Conservation (phyloP, 2,888 invertebrate genomes). For the Pristionchus mayeri region DNA sequence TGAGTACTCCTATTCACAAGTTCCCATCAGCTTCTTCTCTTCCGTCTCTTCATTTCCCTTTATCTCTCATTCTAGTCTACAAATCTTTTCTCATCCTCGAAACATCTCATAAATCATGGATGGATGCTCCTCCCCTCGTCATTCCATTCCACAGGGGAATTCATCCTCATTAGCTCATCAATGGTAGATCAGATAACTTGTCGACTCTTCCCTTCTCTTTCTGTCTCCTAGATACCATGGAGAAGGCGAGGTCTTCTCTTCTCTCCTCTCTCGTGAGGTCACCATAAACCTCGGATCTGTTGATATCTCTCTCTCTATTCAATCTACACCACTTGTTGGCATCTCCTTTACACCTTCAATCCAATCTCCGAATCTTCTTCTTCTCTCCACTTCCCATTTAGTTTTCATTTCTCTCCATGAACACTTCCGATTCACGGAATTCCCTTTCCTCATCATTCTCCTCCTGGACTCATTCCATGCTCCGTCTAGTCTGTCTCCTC, state of each 20-base stretch:
- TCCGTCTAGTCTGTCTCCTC: not conserved
- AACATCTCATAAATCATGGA: slow-evolving; percentile 15
- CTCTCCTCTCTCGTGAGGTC: not conserved
- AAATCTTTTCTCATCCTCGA: slow-evolving; percentile 35
- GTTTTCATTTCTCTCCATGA: not conserved
- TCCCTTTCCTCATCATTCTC: not conserved
- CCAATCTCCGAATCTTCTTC: slow-evolving; percentile 46
- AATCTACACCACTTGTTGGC: slow-evolving; percentile 11
- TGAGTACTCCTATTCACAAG: not conserved
- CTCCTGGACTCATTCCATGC: not conserved
- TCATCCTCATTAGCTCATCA: slow-evolving; percentile 15
- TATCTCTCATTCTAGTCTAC: slow-evolving; percentile 28
- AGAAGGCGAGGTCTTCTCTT: not conserved
- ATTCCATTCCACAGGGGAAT: not conserved
- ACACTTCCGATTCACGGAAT: slow-evolving; percentile 36
- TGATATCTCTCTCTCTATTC: not conserved
- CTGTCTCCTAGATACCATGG: slow-evolving; percentile 40
- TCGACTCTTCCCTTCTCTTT: not conserved
- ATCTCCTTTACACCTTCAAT: slow-evolving; percentile 42
- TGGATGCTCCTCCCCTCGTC: not conserved
- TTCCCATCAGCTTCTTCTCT: not conserved
- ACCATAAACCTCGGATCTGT: not conserved
- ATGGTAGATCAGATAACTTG: slow-evolving; percentile 20
- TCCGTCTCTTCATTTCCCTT: not conserved
- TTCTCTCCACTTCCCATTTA: slow-evolving; percentile 37